A percentile compares a stretch with the other conserved stretches of the same genome.
Evolutionary conservation across 2,888 invertebrate genomes (phyloP).

Genomic region (Watsonalla binaria): DNA sequence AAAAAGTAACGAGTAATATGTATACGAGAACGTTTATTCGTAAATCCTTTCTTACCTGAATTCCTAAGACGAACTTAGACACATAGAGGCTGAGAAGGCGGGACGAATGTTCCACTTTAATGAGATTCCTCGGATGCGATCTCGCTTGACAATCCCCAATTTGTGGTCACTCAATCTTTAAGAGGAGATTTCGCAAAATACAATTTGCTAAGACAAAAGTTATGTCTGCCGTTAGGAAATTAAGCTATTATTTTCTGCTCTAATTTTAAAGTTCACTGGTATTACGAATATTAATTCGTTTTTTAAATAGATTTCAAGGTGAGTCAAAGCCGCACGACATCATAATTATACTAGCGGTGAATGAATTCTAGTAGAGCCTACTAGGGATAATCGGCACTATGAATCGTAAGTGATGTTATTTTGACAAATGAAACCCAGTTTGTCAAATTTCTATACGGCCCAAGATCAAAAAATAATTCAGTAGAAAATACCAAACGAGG

Average conservation of each 20-base stretch:
- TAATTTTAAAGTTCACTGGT: constrained; percentile 24
- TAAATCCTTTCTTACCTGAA: constrained; percentile 50
- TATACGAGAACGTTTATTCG: constrained; percentile 3
- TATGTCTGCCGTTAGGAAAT: constrained; percentile 44
- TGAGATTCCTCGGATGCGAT: constrained; percentile 75
- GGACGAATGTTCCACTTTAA: constrained; percentile 62
- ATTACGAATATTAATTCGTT: constrained; percentile 2
- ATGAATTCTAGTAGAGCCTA: too few relatives aligned
- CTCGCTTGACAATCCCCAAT: constrained; percentile 73
- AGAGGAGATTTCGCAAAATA: constrained; percentile 59
- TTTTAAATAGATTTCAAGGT: not conserved
- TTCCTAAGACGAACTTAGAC: constrained; percentile 49
- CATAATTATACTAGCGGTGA: too few relatives aligned
- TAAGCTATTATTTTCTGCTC: constrained; percentile 33
- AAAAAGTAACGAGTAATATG: too few relatives aligned
- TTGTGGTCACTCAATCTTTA: constrained; percentile 75
- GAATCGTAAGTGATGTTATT: too few relatives aligned
- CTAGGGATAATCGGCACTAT: too few relatives aligned
- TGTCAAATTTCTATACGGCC: too few relatives aligned
- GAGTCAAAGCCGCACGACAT: too few relatives aligned
- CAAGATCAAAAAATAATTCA: not conserved
- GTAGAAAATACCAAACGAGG: not conserved
- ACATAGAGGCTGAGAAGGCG: constrained; percentile 46
- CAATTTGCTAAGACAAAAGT: constrained; percentile 72
- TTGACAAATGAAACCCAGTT: too few relatives aligned